phyloP scores from a whole-genome alignment of 2,113 vertebrate species.

The Hippoglossus stenolepis region DNA sequence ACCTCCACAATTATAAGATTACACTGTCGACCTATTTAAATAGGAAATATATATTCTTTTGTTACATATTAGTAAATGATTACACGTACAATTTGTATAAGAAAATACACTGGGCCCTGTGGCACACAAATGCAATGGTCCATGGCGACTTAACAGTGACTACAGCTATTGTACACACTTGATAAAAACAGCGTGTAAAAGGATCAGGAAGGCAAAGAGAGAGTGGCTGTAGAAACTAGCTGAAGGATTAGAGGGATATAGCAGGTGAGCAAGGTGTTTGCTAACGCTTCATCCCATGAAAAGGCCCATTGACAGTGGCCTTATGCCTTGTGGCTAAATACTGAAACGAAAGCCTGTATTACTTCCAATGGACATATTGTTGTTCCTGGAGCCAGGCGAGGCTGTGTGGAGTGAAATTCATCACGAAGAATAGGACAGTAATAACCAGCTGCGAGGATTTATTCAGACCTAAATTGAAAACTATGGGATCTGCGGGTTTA shows the following conservation, averaged over 20 bases:
- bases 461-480: background rate
- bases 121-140: background rate
- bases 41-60: background rate
- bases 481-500: background rate
- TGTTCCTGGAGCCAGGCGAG: conserved; percentile 27
- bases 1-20: background rate
- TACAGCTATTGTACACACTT: background rate
- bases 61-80: background rate
- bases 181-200: background rate
- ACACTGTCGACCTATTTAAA: background rate
- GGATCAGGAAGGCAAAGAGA: conserved; percentile 3
- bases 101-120: background rate
- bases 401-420: conserved; percentile 17
- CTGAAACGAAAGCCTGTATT: conserved; percentile 53
- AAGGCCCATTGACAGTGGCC: conserved; percentile 63
- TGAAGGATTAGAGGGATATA: conserved; percentile 60
- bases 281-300: conserved; percentile 68
- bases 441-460: conserved; percentile 9
- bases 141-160: background rate
- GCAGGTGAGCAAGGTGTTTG: conserved; percentile 73
- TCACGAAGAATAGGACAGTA: conserved; percentile 14
- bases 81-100: background rate
- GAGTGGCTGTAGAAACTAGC: conserved; percentile 18
- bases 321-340: conserved; percentile 52
- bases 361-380: conserved; percentile 46